Evolutionary conservation across 2,113 vertebrate species (phyloP).

Genomic region (Hydrochoerus hydrochaeris): DNA sequence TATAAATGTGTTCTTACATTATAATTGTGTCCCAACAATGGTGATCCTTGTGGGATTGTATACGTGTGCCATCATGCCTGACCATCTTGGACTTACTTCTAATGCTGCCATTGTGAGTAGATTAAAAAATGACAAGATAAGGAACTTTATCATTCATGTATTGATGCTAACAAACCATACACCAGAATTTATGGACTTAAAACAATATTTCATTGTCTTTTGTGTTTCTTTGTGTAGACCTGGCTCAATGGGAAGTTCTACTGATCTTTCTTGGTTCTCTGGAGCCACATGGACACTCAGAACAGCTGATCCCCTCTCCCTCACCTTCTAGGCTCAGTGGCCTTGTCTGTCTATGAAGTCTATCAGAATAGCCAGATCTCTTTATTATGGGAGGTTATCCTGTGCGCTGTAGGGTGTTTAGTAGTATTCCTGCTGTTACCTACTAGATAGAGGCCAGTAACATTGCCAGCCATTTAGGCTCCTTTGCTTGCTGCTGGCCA

Average conservation of each 20-base stretch:
- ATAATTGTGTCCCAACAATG: background rate
- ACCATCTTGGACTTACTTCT: background rate
- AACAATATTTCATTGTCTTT: background rate
- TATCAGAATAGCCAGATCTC: background rate
- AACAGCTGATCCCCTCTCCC: background rate
- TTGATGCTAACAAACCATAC: background rate
- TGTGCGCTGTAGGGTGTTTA: background rate
- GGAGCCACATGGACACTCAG: background rate
- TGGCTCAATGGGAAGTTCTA: background rate
- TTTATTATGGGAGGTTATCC: background rate
- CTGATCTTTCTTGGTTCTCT: slow-evolving; percentile 46
- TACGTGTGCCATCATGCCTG: background rate
- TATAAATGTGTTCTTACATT: too few species aligned
- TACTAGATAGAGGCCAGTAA: background rate
- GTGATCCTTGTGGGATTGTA: background rate
- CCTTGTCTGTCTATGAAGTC: background rate
- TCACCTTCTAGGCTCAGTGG: background rate
- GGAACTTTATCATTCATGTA: background rate
- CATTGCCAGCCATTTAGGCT: background rate
- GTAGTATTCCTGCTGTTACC: background rate
- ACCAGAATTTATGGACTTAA: slow-evolving; percentile 24
- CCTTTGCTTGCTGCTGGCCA: background rate
- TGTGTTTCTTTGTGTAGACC: background rate
- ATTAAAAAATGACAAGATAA: slow-evolving; percentile 22
- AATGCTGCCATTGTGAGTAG: background rate